Percentiles rank a stretch among this genome's conserved stretches.
Evolutionary conservation across 2,888 invertebrate genomes (phyloP).

Genomic region (Nebria salina): DNA sequence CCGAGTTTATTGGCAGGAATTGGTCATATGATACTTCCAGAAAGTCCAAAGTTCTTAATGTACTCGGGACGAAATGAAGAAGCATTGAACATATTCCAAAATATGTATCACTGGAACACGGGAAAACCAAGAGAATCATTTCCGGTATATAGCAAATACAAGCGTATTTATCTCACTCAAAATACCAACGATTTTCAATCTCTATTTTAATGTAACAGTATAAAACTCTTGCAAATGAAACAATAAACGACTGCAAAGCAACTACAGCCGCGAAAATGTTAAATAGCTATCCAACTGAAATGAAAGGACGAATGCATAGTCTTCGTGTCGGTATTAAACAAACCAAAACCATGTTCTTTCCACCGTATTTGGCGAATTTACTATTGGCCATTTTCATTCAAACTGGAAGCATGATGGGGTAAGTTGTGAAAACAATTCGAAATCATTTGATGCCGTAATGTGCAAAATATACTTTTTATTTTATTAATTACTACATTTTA

Average conservation of each 20-base stretch:
- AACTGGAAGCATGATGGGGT: conserved; percentile 74
- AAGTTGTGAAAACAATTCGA: conserved; percentile 51
- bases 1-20: conserved; percentile 67
- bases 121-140: conserved; percentile 61
- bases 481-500: no score
- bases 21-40: conserved; percentile 66
- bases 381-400: conserved; percentile 72
- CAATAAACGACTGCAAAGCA: conserved; percentile 52
- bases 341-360: conserved; percentile 71
- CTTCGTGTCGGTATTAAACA: conserved; percentile 70
- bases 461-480: no score
- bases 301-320: conserved; percentile 61
- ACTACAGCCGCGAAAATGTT: conserved; percentile 1
- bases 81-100: conserved; percentile 66
- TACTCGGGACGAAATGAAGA: conserved; percentile 64
- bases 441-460: no score
- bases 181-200: background rate
- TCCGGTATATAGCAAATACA: conserved; percentile 61
- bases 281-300: conserved; percentile 56
- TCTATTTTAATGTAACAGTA: conserved; percentile 55
- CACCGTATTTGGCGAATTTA: conserved; percentile 71
- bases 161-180: background rate
- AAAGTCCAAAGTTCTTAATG: conserved; percentile 68
- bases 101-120: conserved; percentile 67
- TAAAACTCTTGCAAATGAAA: conserved; percentile 58